These are phyloP conservation scores for Ctenodactylus gundi DNA, from an alignment of 2,113 vertebrate genomes.

Conservation along the genomic window DNA sequence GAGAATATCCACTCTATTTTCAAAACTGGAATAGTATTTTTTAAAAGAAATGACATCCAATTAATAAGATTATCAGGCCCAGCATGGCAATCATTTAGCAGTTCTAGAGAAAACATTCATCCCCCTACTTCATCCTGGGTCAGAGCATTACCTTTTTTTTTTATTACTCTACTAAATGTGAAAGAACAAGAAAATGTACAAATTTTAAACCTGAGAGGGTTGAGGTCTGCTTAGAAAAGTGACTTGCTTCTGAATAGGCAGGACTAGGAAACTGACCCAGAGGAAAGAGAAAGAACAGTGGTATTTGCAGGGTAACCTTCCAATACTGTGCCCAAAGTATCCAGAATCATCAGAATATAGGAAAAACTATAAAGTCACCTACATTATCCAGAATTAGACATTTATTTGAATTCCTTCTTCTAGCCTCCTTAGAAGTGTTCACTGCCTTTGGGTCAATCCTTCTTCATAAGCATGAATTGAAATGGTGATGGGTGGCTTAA, in stretches of 20 bases:
- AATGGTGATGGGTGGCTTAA: neutral
- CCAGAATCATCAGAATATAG: neutral
- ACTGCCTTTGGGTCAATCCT: neutral
- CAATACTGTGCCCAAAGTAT: neutral
- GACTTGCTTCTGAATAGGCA: neutral
- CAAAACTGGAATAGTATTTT: constrained; percentile 33
- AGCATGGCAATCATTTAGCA: neutral
- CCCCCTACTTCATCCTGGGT: neutral
- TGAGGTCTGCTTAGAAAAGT: neutral
- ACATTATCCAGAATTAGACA: neutral
- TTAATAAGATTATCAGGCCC: neutral
- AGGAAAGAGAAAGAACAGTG: neutral
- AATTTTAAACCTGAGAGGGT: neutral
- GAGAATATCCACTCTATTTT: constrained; percentile 25
- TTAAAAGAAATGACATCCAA: constrained; percentile 25
- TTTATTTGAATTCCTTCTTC: neutral
- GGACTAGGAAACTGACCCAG: neutral
- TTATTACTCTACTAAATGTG: neutral
- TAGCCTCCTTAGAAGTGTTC: neutral
- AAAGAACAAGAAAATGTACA: neutral
- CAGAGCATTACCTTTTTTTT: neutral
- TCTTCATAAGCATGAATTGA: neutral
- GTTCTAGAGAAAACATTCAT: neutral
- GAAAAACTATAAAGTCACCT: neutral
- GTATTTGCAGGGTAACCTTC: neutral